Conservation (phyloP, 2,888 invertebrate genomes). For the Tetranychus truncatus region DNA sequence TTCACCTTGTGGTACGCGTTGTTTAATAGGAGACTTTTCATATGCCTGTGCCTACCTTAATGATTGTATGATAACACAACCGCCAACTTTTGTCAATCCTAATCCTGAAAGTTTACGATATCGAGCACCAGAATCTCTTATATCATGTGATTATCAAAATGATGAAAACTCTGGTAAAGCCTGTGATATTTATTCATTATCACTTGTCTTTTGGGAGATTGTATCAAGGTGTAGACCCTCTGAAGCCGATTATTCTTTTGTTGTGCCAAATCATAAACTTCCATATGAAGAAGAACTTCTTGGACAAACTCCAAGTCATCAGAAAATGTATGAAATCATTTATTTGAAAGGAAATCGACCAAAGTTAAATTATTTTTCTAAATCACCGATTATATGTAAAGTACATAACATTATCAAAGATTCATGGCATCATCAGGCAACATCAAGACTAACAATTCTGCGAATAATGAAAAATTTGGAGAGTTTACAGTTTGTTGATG, state of each 20-base stretch:
- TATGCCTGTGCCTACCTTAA: background rate
- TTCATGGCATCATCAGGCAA: background rate
- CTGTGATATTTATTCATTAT: conserved; percentile 94
- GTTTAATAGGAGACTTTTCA: background rate
- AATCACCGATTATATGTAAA: background rate
- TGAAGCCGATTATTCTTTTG: background rate
- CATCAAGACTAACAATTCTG: background rate
- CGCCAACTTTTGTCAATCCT: background rate
- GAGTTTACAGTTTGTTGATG: background rate
- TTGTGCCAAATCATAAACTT: background rate
- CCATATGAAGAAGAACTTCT: background rate
- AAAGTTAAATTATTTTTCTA: background rate
- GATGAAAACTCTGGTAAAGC: conserved; percentile 94
- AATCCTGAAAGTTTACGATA: conserved; percentile 36
- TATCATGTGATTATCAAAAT: conserved; percentile 64
- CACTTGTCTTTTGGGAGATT: conserved; percentile 91
- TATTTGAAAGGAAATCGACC: background rate
- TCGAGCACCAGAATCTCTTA: conserved; percentile 85
- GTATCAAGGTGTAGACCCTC: conserved; percentile 28
- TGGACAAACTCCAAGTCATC: background rate
- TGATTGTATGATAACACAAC: background rate
- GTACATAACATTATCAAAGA: background rate
- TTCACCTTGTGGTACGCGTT: background rate
- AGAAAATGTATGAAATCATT: background rate
- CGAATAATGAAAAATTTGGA: background rate